phyloP scores from a whole-genome alignment of 2,797 vertebrate genomes.

The Coranthus polyacanthus region DNA sequence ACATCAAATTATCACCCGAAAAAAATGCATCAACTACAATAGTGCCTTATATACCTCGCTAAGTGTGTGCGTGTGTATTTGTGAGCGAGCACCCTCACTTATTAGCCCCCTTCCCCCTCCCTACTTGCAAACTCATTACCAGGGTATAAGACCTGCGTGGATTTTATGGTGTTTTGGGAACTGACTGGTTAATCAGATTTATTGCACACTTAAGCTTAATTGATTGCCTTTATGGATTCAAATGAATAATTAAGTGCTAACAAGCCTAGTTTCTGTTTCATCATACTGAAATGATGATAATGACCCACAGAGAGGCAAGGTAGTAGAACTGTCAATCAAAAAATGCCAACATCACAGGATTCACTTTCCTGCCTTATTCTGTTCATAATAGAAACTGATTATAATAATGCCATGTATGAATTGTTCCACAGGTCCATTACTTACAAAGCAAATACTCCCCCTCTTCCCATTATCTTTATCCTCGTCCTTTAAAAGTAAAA shows the following conservation, averaged over 20 bases:
- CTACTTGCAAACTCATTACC: conserved; percentile 79
- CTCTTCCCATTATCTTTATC: neutral
- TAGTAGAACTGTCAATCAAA: conserved; percentile 69
- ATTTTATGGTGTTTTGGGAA: conserved; percentile 86
- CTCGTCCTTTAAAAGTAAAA: conserved; percentile 9
- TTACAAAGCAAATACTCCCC: conserved; percentile 6
- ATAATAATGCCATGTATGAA: conserved; percentile 16
- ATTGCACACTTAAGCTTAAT: conserved; percentile 87
- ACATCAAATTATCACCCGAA: conserved; percentile 71
- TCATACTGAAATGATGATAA: conserved; percentile 76
- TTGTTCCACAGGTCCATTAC: conserved; percentile 7
- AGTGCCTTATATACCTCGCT: conserved; percentile 26
- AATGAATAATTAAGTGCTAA: conserved; percentile 87
- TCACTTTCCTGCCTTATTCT: conserved; percentile 2
- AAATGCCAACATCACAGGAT: conserved; percentile 32
- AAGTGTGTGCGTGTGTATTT: conserved; percentile 54
- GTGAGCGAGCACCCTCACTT: conserved; percentile 60
- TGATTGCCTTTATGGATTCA: conserved; percentile 86
- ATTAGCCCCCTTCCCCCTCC: conserved; percentile 64
- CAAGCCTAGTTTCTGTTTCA: conserved; percentile 81
- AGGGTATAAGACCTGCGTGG: conserved; percentile 79
- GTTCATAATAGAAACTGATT: conserved; percentile 23
- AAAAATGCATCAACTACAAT: conserved; percentile 40
- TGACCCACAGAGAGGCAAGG: conserved; percentile 62
- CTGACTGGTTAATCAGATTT: conserved; percentile 87